Evolutionary conservation across 2,113 vertebrate species (phyloP).

Genomic region (Heterochromis multidens): DNA sequence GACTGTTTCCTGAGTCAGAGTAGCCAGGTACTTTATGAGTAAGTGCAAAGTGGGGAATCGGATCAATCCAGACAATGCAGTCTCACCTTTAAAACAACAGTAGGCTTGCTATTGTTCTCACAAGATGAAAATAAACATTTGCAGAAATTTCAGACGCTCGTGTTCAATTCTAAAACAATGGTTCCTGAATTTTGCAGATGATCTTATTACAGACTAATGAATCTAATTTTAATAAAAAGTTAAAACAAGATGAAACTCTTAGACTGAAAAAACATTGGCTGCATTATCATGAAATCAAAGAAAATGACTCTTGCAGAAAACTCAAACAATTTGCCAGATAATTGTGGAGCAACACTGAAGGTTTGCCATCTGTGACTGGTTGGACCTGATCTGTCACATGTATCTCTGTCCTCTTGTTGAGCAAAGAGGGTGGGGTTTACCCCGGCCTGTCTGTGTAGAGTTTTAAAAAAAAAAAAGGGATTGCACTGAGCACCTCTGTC

Average conservation of each 20-base stretch:
- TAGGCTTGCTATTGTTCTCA: not conserved
- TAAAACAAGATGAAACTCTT: not conserved
- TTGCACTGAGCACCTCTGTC: constrained; percentile 24
- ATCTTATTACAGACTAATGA: not conserved
- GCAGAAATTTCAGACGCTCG: not conserved
- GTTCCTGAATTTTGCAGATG: not conserved
- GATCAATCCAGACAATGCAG: not conserved
- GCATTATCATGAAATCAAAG: constrained; percentile 14
- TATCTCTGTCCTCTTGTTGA: constrained; percentile 70
- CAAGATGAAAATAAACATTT: not conserved
- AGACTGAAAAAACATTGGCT: not conserved
- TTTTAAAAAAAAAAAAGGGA: constrained; percentile 13
- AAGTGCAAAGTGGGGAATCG: not conserved
- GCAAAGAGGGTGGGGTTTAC: constrained; percentile 74
- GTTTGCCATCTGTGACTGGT: constrained; percentile 77
- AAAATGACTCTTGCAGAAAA: constrained; percentile 21
- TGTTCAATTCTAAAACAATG: not conserved
- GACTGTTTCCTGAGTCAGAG: constrained; percentile 36
- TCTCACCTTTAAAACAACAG: not conserved
- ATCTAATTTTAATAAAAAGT: not conserved
- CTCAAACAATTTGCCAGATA: constrained; percentile 53
- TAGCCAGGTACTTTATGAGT: not conserved
- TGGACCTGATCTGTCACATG: constrained; percentile 78
- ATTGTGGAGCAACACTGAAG: constrained; percentile 64
- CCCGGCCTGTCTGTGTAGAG: constrained; percentile 50